Evolutionary conservation across 2,797 vertebrate genomes (phyloP), one percentile per base, ranked within the genome.

Genomic region (Dendrocincla fuliginosa): DNA sequence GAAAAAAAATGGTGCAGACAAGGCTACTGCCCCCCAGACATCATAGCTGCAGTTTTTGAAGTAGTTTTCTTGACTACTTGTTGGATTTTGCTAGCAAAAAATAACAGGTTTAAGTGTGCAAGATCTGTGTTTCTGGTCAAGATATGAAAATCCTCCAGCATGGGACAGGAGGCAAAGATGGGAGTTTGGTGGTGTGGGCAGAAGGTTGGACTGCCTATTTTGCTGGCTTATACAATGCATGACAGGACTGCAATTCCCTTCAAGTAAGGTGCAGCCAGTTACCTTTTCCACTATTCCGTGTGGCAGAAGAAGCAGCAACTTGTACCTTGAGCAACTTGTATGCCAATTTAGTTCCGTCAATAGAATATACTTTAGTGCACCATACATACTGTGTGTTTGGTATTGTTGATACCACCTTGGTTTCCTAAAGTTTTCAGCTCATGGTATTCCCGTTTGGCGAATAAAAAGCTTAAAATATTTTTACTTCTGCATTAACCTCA

Each of bases 401-500:
- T 84, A 56, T 12, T 79, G 57, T 44, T 63, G 53, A n/a, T 80
- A 75, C 6, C 55, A 74, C 27, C 33, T 87, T 52, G 56, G 17
- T 73, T 89, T 90, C 44, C 32, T 65, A 52, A 77, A 91, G 50
- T 74, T 86, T 94, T 91, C 33, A 64, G 42, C 73, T 87, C 33
- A 30, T 37, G 22, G 33, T 46, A 25, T 65, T 84, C 28, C 52
- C 69, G 46, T 90, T 42, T 42, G 44, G 42, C 0, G 1, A 85
- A 88, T 68, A 67, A 77, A 87, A 91, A 71, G 25, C 56, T 88
- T 89, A 56, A 73, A 85, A 53, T 96, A 75, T 68, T 90, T 93
- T 94, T 90, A 71, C 13, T 86, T 91, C 78, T 61, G 76, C 25
- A 73, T 90, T 90, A 95, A 92, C 81, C 53, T 94, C 37, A 53